Conservation (phyloP, 1,140 invertebrate genomes). For the Drosophila baimaii region DNA sequence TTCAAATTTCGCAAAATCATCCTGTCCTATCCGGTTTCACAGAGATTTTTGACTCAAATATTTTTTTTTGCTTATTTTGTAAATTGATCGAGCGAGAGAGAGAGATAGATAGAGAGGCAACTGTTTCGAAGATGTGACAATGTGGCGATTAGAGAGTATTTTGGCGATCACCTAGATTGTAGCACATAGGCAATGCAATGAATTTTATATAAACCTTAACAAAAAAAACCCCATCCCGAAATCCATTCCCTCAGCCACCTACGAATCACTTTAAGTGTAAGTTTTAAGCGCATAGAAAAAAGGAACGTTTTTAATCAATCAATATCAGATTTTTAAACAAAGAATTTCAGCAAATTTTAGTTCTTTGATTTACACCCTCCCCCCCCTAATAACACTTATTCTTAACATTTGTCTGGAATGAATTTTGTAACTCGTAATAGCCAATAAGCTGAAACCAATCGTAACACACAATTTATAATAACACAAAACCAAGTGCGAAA, state of each 20-base stretch:
- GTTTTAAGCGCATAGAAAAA: slow-evolving; percentile 60
- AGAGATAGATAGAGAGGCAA: too few species aligned
- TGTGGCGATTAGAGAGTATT: slow-evolving; percentile 6
- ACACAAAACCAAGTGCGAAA: slow-evolving; percentile 66
- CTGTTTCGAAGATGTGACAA: slow-evolving; percentile 2
- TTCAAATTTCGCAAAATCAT: slow-evolving; percentile 1
- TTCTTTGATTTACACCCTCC: slow-evolving; percentile 15
- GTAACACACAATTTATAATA: slow-evolving; percentile 27
- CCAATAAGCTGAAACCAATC: slow-evolving; percentile 47
- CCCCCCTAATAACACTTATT: slow-evolving; percentile 9
- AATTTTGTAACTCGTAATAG: slow-evolving; percentile 69
- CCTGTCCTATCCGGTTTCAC: neutral
- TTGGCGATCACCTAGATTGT: slow-evolving; percentile 25
- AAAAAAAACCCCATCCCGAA: neutral
- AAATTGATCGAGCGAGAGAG: slow-evolving; percentile 29
- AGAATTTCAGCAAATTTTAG: neutral
- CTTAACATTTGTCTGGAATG: slow-evolving; percentile 46
- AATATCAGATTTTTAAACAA: slow-evolving; percentile 10
- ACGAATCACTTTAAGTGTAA: slow-evolving; percentile 71
- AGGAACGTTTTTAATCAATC: slow-evolving; percentile 21
- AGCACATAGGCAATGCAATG: slow-evolving; percentile 41
- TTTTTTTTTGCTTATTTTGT: slow-evolving; percentile 13
- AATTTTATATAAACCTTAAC: slow-evolving; percentile 69
- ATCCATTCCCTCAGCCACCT: slow-evolving; percentile 25
- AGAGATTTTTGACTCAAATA: slow-evolving; percentile 9